phyloP scores from a whole-genome alignment of 2,797 vertebrate genomes.

The Adelosebastes latens region DNA sequence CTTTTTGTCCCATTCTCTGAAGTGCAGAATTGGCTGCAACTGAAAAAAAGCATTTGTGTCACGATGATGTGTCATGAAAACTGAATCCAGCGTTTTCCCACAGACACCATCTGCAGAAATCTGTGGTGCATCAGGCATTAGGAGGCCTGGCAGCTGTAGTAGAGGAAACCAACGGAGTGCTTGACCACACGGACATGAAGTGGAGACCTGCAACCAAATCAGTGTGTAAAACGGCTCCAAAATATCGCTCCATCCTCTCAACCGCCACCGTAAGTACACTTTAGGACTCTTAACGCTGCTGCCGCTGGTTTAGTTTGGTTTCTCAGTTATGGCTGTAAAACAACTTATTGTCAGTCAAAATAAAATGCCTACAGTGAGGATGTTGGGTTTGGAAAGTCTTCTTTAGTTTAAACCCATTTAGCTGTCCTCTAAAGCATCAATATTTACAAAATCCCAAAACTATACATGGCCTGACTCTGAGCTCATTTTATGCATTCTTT shows the following conservation, averaged over 20 bases:
- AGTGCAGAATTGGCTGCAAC: background rate
- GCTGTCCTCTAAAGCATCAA: background rate
- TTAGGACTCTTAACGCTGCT: conserved; percentile 40
- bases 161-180: conserved; percentile 39
- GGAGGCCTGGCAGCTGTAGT: conserved; percentile 46
- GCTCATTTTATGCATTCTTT: conserved; percentile 22
- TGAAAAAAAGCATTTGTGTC: background rate
- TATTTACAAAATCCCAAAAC: conserved; percentile 8
- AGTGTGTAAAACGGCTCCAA: conserved; percentile 86
- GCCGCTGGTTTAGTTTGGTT: conserved; percentile 38
- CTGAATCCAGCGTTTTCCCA: conserved; percentile 28
- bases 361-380: background rate
- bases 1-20: background rate
- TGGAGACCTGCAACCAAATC: conserved; percentile 85
- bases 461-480: conserved; percentile 57
- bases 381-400: background rate
- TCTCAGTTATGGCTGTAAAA: conserved; percentile 54
- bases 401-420: background rate
- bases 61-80: background rate
- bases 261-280: conserved; percentile 90
- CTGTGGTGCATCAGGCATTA: conserved; percentile 62
- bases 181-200: conserved; percentile 72
- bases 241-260: conserved; percentile 87
- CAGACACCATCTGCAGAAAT: conserved; percentile 72
- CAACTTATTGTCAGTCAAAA: background rate